Percentiles rank a stretch among this genome's conserved stretches.
These are phyloP conservation scores for Lanistes nyassanus DNA, from an alignment of 1,140 invertebrate genomes.

Conservation along the genomic window DNA sequence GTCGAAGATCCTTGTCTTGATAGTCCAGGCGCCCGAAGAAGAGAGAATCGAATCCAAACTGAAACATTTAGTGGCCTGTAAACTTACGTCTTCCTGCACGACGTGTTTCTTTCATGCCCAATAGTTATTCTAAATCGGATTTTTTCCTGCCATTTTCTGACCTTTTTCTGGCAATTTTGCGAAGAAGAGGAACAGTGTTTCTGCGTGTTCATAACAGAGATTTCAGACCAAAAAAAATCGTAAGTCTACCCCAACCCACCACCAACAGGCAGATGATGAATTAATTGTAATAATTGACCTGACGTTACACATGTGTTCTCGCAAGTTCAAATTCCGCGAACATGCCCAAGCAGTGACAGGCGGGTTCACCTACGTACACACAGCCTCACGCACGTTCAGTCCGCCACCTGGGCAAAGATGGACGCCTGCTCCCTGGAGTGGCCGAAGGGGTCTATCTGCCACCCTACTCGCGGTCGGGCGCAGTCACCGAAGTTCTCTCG, in stretches of 20 bases:
- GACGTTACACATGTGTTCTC: not conserved
- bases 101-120: not conserved
- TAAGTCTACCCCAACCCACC: too few relatives aligned
- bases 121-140: not conserved
- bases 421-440: constrained; percentile 88
- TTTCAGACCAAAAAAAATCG: too few relatives aligned
- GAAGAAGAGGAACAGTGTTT: too few relatives aligned
- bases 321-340: not conserved
- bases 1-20: constrained; percentile 79
- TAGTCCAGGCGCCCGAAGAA: constrained; percentile 91
- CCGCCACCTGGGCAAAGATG: constrained; percentile 77
- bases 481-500: constrained; percentile 87
- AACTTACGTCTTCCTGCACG: not conserved
- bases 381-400: not conserved
- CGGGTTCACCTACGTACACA: not conserved
- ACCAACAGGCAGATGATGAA: too few relatives aligned
- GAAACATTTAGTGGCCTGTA: constrained; percentile 14
- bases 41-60: constrained; percentile 79
- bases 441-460: constrained; percentile 96
- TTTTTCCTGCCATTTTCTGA: not conserved
- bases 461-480: constrained; percentile 81
- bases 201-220: too few relatives aligned
- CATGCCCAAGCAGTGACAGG: not conserved
- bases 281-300: not conserved
- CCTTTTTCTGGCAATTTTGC: not conserved